Percentiles rank a stretch among this genome's conserved stretches.
phyloP scores from a whole-genome alignment of 2,888 invertebrate genomes.

The Latrodectus hesperus region DNA sequence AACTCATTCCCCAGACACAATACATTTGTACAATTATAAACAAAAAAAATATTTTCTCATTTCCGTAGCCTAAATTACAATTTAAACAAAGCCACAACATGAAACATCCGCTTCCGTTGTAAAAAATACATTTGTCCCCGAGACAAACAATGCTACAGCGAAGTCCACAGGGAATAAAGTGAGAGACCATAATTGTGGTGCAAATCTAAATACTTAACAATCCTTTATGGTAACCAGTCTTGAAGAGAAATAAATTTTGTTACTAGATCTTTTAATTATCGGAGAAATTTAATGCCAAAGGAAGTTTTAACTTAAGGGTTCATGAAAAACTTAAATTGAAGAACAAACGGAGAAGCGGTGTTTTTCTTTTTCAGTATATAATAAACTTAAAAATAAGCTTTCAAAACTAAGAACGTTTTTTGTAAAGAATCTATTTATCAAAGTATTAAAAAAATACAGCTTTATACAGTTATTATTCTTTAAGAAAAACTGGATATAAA shows the following conservation, averaged over 20 bases:
- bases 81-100: slow-evolving; percentile 9
- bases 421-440: no score
- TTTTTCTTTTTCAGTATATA: no score
- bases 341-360: not conserved
- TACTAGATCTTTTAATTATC: slow-evolving; percentile 30
- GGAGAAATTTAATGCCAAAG: not conserved
- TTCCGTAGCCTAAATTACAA: not conserved
- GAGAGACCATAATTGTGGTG: not conserved
- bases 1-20: no score
- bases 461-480: no score
- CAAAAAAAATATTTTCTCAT: not conserved
- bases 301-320: slow-evolving; percentile 26
- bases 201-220: slow-evolving; percentile 26
- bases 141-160: slow-evolving; percentile 2
- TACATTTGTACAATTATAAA: no score
- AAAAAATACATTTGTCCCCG: slow-evolving; percentile 1
- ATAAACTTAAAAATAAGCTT: no score
- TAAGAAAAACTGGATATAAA: no score
- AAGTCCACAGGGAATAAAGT: not conserved
- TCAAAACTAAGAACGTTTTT: no score
- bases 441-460: no score
- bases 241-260: not conserved
- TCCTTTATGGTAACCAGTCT: not conserved
- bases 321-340: not conserved
- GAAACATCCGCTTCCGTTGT: slow-evolving; percentile 8